phyloP scores from a whole-genome alignment of 2,113 vertebrate genomes.

The Labeo catla region DNA sequence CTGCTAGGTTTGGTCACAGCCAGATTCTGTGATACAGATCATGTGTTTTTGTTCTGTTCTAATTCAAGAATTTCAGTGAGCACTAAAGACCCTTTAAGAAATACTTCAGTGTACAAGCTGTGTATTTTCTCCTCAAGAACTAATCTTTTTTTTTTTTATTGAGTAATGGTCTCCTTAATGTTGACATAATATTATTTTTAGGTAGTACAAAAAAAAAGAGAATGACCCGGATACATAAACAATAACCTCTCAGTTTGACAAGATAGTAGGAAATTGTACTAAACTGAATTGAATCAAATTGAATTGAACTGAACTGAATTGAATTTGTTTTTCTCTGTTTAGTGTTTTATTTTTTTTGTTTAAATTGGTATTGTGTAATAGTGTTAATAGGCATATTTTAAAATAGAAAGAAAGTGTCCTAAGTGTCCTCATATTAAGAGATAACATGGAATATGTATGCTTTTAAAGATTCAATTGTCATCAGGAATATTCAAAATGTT shows the following conservation, averaged over 20 bases:
- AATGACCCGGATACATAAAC: neutral
- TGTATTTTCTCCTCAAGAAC: neutral
- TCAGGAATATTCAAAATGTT: neutral
- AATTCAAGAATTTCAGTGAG: neutral
- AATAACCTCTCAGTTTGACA: neutral
- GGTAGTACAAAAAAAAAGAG: neutral
- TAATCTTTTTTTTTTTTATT: neutral
- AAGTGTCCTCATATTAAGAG: neutral
- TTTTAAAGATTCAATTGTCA: neutral
- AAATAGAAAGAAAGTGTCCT: too few relatives aligned
- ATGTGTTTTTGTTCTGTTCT: neutral
- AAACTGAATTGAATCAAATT: too few relatives aligned
- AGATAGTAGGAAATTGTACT: neutral
- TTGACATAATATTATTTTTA: neutral
- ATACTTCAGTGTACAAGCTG: neutral
- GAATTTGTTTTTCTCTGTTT: neutral
- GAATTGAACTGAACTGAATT: too few relatives aligned
- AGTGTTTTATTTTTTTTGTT: neutral
- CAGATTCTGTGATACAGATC: neutral
- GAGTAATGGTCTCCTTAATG: neutral
- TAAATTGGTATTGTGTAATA: neutral
- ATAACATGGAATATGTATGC: neutral
- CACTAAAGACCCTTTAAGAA: neutral
- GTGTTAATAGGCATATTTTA: neutral
- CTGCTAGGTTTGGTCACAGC: conserved; percentile 13